Evolutionary conservation across 2,797 vertebrate genomes (phyloP).

Genomic region (Apogon hyalosoma): DNA sequence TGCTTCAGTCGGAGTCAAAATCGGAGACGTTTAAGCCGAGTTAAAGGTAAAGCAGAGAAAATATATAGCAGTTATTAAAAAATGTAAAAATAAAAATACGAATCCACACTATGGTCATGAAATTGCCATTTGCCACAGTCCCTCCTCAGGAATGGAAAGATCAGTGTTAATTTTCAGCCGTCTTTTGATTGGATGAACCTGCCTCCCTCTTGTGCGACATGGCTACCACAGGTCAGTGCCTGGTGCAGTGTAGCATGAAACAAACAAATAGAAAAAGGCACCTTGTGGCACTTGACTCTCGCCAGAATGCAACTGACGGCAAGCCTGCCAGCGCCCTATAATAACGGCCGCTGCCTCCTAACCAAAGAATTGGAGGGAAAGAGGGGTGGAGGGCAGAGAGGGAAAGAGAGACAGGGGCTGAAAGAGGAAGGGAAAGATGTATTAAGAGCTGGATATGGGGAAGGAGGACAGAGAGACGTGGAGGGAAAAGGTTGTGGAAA

Average conservation of each 20-base stretch:
- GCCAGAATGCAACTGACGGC: conserved; percentile 85
- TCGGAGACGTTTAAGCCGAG: neutral
- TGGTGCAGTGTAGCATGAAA: conserved; percentile 96
- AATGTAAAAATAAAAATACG: conserved; percentile 41
- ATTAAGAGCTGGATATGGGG: neutral
- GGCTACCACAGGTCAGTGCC: conserved; percentile 95
- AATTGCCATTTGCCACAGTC: conserved; percentile 86
- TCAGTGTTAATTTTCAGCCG: conserved; percentile 94
- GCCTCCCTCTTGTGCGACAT: conserved; percentile 87
- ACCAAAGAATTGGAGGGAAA: conserved; percentile 39
- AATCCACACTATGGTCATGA: conserved; percentile 75
- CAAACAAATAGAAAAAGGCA: conserved; percentile 99
- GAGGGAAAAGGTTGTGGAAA: conserved; percentile 3
- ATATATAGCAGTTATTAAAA: conserved; percentile 32
- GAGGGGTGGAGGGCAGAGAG: neutral
- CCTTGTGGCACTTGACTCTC: conserved; percentile 95
- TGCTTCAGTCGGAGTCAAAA: neutral
- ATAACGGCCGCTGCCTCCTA: conserved; percentile 86
- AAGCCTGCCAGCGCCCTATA: conserved; percentile 84
- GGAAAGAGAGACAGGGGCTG: conserved; percentile 1
- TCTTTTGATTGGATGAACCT: conserved; percentile 96
- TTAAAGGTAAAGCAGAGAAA: conserved; percentile 5
- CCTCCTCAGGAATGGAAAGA: conserved; percentile 88
- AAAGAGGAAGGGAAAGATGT: neutral
- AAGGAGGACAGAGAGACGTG: neutral